These are phyloP conservation scores for Polyodon spathula DNA, from an alignment of 2,113 vertebrate species.

Conservation along the genomic window DNA sequence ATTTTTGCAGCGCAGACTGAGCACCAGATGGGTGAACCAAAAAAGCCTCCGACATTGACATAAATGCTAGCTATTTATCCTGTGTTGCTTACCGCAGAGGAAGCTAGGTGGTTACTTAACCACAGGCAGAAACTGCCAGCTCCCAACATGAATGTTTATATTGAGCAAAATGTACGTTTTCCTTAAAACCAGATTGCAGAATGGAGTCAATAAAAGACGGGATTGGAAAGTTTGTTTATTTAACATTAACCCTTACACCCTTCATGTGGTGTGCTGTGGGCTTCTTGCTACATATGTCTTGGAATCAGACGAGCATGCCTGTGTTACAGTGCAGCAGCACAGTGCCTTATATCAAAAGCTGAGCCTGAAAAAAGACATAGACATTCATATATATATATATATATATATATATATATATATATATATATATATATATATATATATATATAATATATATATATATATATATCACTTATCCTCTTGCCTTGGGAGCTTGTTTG, in stretches of 20 bases:
- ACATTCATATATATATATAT: too few species aligned
- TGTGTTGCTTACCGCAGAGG: constrained; percentile 30
- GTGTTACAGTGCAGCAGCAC: too few species aligned
- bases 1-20: constrained; percentile 54
- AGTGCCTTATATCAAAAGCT: too few species aligned
- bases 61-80: constrained; percentile 27
- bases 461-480: too few species aligned
- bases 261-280: constrained; percentile 24
- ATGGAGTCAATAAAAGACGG: constrained; percentile 46
- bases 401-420: too few species aligned
- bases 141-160: constrained; percentile 44
- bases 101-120: constrained; percentile 50
- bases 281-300: constrained; percentile 21
- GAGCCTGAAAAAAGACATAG: too few species aligned
- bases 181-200: constrained; percentile 46
- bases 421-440: too few species aligned
- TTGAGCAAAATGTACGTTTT: constrained; percentile 6
- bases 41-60: constrained; percentile 40
- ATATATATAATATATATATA: too few species aligned
- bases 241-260: constrained; percentile 38
- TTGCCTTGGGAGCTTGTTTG: too few species aligned
- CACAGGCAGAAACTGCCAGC: constrained; percentile 35
- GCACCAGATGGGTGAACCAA: constrained; percentile 54
- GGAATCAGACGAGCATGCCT: constrained; percentile 7
- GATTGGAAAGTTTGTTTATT: constrained; percentile 53